phyloP scores from a whole-genome alignment of 1,140 invertebrate species.

The Diachasma alloeum region DNA sequence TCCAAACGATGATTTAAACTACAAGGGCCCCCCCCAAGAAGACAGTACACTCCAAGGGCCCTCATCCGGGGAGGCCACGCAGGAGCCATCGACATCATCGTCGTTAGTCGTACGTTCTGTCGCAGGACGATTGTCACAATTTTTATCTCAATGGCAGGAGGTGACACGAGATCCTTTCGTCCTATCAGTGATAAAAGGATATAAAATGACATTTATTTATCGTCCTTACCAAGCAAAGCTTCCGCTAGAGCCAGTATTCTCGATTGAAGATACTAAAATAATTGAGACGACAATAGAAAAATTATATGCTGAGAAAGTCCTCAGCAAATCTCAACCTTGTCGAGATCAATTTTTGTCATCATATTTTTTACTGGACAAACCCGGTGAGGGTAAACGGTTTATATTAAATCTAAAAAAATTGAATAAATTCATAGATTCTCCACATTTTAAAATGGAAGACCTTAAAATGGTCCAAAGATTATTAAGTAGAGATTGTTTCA shows the following conservation, averaged over 20 bases:
- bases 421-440: constrained; percentile 7
- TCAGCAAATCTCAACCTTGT: too few relatives aligned
- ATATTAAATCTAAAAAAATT: constrained; percentile 6
- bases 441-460: constrained; percentile 18
- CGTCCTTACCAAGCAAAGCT: not conserved
- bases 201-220: not conserved
- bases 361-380: constrained; percentile 1
- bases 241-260: not conserved
- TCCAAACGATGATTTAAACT: too few relatives aligned
- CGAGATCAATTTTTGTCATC: constrained; percentile 8
- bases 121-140: not conserved
- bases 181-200: not conserved
- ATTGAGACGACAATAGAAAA: not conserved
- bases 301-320: too few relatives aligned
- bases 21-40: too few relatives aligned
- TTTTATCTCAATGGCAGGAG: not conserved
- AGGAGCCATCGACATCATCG: too few relatives aligned
- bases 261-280: not conserved
- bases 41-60: too few relatives aligned
- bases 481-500: not conserved
- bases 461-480: not conserved
- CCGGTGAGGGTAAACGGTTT: not conserved
- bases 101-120: not conserved
- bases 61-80: too few relatives aligned
- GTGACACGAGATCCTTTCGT: not conserved